These are phyloP conservation scores for Andricus grossulariae DNA, from an alignment of 1,140 invertebrate genomes.

Conservation along the genomic window DNA sequence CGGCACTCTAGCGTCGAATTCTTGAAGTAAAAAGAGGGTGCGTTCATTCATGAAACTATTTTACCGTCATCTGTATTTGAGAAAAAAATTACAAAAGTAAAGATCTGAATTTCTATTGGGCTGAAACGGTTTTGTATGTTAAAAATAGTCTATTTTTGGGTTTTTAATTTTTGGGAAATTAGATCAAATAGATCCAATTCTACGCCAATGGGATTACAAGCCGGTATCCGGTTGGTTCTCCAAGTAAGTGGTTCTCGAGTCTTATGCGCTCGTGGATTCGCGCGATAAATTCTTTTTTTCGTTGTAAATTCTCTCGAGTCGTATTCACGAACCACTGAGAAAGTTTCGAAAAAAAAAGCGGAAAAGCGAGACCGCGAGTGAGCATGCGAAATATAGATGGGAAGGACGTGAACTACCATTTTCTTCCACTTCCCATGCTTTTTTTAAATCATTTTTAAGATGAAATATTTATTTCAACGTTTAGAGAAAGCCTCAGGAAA, in stretches of 20 bases:
- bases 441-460: constrained; percentile 6
- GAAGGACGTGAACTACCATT: background rate
- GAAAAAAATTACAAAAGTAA: no score
- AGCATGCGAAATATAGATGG: constrained; percentile 50
- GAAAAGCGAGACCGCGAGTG: constrained; percentile 15
- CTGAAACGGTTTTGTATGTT: background rate
- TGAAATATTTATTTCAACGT: background rate
- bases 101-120: no score
- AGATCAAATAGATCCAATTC: constrained; percentile 35
- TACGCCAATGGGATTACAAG: constrained; percentile 58
- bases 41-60: no score
- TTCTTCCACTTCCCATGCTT: background rate
- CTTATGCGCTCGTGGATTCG: constrained; percentile 60
- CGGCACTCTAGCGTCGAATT: no score
- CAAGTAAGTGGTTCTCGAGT: constrained; percentile 60
- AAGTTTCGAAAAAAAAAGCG: constrained; percentile 25
- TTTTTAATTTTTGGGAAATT: background rate
- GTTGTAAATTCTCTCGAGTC: constrained; percentile 51
- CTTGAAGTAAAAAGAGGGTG: no score
- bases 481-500: background rate
- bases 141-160: background rate
- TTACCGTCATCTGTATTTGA: no score
- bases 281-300: constrained; percentile 61
- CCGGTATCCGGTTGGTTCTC: constrained; percentile 64
- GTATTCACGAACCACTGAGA: constrained; percentile 33